Conservation (phyloP, 2,113 vertebrate species). For the Chrysemys picta region DNA sequence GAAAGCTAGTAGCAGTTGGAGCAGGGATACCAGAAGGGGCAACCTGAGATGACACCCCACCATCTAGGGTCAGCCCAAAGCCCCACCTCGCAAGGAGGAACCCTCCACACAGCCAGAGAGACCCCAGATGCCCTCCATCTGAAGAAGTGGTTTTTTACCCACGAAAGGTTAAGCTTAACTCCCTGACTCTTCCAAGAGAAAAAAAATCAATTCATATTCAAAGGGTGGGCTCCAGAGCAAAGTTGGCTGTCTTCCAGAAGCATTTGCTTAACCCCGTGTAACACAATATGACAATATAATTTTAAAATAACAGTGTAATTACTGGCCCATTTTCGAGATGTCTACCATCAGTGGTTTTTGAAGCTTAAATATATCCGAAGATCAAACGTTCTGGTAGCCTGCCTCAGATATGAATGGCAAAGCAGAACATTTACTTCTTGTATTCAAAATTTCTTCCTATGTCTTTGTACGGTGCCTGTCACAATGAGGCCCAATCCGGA, state of each 20-base stretch:
- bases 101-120: too few relatives aligned
- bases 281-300: neutral
- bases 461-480: neutral
- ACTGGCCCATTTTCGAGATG: neutral
- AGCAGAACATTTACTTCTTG: neutral
- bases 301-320: neutral
- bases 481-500: neutral
- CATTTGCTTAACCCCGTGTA: neutral
- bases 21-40: too few relatives aligned
- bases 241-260: neutral
- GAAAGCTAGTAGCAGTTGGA: too few relatives aligned
- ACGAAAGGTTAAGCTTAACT: neutral
- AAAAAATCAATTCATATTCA: neutral
- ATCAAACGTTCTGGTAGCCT: neutral
- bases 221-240: neutral
- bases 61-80: too few relatives aligned
- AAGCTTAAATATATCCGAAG: neutral
- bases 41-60: too few relatives aligned
- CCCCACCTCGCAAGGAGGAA: too few relatives aligned
- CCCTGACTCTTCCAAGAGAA: neutral
- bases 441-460: neutral
- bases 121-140: too few relatives aligned
- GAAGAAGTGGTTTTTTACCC: too few relatives aligned
- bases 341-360: neutral
- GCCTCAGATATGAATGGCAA: neutral